A percentile compares a stretch with the other conserved stretches of the same genome.
Conservation (phyloP, 2,797 vertebrate species). For the Enteromius anoplus region DNA sequence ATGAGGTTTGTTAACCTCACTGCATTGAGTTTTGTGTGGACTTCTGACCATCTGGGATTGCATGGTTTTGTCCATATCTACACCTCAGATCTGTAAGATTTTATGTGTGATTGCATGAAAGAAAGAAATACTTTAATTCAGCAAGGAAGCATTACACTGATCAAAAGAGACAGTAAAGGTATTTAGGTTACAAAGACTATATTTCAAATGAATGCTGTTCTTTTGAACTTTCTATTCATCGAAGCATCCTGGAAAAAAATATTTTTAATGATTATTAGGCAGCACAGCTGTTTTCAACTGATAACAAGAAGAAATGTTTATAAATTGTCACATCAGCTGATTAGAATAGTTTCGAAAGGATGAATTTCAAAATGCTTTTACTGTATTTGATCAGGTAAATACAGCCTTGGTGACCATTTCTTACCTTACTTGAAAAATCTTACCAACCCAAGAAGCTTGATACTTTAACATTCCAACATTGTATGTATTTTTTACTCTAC, state of each 20-base stretch:
- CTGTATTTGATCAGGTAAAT: neutral
- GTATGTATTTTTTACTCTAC: neutral
- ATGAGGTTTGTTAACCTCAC: conserved; percentile 16
- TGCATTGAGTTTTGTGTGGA: conserved; percentile 45
- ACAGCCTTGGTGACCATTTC: neutral
- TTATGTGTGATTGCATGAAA: neutral
- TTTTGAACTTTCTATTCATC: neutral
- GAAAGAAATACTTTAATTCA: neutral
- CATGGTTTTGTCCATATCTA: conserved; percentile 11
- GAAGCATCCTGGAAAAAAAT: neutral
- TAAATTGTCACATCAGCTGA: neutral
- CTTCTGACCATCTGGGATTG: conserved; percentile 18
- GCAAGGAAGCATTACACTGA: neutral
- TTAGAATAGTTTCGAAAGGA: neutral
- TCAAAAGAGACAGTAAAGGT: neutral
- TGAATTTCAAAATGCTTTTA: neutral
- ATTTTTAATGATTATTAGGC: neutral
- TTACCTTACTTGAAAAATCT: neutral
- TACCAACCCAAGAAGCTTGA: neutral
- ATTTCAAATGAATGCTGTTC: neutral
- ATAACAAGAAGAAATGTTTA: neutral
- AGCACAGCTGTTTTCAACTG: neutral
- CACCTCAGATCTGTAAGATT: too few relatives aligned
- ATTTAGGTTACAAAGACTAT: neutral
- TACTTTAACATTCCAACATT: neutral